A percentile compares a stretch with the other conserved stretches of the same genome.
These are phyloP conservation scores for Anarhynchus alexandrinus DNA, from an alignment of 2,113 vertebrate genomes.

Conservation along the genomic window DNA sequence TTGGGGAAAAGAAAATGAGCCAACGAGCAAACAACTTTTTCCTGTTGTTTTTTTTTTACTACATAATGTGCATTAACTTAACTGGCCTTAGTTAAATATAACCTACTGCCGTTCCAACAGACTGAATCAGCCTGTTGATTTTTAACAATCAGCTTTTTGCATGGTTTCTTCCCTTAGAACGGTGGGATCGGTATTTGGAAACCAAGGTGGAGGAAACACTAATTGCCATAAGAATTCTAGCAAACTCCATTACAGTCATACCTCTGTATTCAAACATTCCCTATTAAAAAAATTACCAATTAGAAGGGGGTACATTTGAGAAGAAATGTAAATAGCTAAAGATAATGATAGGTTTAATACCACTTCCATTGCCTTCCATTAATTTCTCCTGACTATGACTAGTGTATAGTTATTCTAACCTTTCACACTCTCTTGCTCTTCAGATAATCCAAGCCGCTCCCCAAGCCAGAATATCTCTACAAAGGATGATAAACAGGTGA, in stretches of 20 bases:
- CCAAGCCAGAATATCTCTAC: neutral
- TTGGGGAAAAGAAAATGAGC: neutral
- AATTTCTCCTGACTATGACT: neutral
- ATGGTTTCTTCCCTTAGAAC: neutral
- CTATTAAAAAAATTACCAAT: neutral
- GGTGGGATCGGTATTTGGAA: neutral
- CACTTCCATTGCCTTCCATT: neutral
- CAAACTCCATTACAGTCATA: neutral
- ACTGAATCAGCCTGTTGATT: neutral
- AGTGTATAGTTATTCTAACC: neutral
- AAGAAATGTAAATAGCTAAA: neutral
- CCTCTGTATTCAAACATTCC: neutral
- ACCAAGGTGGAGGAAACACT: neutral
- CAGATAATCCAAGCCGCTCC: neutral
- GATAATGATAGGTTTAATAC: neutral
- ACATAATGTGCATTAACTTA: neutral
- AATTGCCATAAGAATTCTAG: neutral
- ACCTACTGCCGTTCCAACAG: neutral
- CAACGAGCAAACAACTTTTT: neutral
- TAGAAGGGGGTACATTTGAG: neutral
- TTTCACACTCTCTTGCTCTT: neutral
- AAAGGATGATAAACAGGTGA: neutral
- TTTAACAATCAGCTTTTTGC: neutral
- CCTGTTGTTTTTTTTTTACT: neutral
- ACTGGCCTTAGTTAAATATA: neutral